Base-by-base conservation (phyloP, 2,888 invertebrate genomes). In the Ophraella communa region DNA sequence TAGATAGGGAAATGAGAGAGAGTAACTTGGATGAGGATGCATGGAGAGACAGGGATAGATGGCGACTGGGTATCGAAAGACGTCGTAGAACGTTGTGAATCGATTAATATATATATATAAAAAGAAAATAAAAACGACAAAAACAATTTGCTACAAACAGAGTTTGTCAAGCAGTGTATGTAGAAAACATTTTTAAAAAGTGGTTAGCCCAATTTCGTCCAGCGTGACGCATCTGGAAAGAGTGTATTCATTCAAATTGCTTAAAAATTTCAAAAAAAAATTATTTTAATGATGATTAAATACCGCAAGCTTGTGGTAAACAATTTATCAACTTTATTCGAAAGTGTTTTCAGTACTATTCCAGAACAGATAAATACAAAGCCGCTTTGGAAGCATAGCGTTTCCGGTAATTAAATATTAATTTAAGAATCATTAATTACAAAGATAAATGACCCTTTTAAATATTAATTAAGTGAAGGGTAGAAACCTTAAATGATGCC, bases 401-500 rank as follows among this genome's bases (percentile, higher is more conserved):
- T 74, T 76, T 73, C 73, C 71, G 69, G 76, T 76, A 77, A 78
- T 79, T 79, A 78, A 78, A 78, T 78, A 79, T 78, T 79, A 79
- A 79, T 79, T 79, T 77, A 70, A 71, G 74, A 75, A 74, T 76
- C 79, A 78, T 79, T 78, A 78, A 79, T 79, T 78, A 78, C 69
- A 71, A 79, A 78, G 79, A 79, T 79, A 76, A 78, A 79, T 78
- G 77, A 76, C 77, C 76, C 74, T 73, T 76, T 78, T 76, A 77
- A 78, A 77, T 76, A 77, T 77, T 77, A 79, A 79, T 79, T 79
- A 78, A 77, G 74, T 77, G 73, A 72, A 71, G 76, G 74, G 73
- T 70, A 67, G 67, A 60, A 58, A 65, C 62, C 68, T 68, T 68
- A 59, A 66, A 71, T 66, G 70, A 71, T 71, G 65, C 69, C 65